phyloP scores from a whole-genome alignment of 2,888 invertebrate species.

The Leptura quadrifasciata region DNA sequence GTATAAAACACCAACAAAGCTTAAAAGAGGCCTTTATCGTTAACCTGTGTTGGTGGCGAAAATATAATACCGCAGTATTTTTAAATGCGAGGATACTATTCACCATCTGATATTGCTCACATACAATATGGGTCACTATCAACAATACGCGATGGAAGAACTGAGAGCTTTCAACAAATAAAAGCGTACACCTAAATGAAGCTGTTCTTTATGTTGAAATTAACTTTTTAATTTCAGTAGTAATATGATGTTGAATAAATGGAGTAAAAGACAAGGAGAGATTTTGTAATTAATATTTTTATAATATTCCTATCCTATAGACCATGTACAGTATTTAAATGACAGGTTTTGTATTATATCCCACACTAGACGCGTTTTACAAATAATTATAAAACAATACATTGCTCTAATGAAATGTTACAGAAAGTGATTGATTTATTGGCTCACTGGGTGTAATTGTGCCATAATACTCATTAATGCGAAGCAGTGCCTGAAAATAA shows the following conservation, averaged over 20 bases:
- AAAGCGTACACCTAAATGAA: neutral
- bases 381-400: neutral
- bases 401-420: neutral
- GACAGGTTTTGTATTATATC: neutral
- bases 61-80: constrained; percentile 9
- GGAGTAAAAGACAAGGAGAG: neutral
- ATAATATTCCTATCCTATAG: too few species aligned
- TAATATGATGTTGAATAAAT: neutral
- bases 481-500: constrained; percentile 13
- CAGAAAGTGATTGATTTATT: constrained; percentile 15
- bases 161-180: constrained; percentile 5
- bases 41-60: constrained; percentile 1
- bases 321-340: too few species aligned
- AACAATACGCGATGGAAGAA: constrained; percentile 8
- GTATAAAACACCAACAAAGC: constrained; percentile 8
- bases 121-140: constrained; percentile 29
- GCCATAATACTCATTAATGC: neutral
- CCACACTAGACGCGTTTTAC: neutral
- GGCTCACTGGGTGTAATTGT: neutral
- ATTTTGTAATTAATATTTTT: neutral
- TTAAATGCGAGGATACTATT: constrained; percentile 22
- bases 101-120: constrained; percentile 25
- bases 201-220: constrained; percentile 4
- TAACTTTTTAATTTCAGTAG: constrained; percentile 22
- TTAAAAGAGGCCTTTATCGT: constrained; percentile 13